Evolutionary conservation across 2,113 vertebrate genomes (phyloP), one percentile per base, ranked within the genome.

Genomic region (Apistogramma diplotaenia): DNA sequence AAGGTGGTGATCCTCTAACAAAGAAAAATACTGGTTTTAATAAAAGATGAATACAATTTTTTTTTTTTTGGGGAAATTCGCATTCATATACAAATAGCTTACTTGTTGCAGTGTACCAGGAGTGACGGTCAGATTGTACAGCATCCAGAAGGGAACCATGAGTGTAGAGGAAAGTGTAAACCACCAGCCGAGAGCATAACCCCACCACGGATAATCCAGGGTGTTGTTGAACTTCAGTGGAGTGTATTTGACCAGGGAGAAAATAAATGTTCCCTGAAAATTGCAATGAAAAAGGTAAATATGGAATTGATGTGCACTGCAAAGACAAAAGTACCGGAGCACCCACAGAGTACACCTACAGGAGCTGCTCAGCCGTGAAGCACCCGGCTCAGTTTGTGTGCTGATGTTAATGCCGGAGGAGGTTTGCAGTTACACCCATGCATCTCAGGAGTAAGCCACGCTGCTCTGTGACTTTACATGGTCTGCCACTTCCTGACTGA

Each of bases 141-240:
- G 43, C 93, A 96, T 95, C 71, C 89, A 89, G 9, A 95, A 6
- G 29, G 95, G 96, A 82, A 96, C 92, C 43, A 95, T 58, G n/a
- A 96, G 89, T 4, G 95, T 96, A 11, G 96, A 96, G 37, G 96
- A 96, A 6, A 96, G 94, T 18, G 96, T 95, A 83, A 96, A 95
- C 89, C 90, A 95, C 95, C 93, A 96, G 53, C 95, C 96, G 6
- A 96, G 70, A 74, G 92, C 91, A 13, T 94, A 94, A 49, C 95
- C 95, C 96, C 95, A 96, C 94, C 94, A 95, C 1, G 96, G 96
- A 84, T 96, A 96, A 57, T 89, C 90, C 13, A 83, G 67, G 1
- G 54, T 87, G 82, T 95, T 96, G 91, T 96, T 95, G 89, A 95
- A 96, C 86, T 95, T 96, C 53, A 96, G 84, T 23, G 95, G 96